These are phyloP conservation scores for Lophochroa leadbeateri DNA, from an alignment of 2,113 vertebrate genomes.

Conservation along the genomic window DNA sequence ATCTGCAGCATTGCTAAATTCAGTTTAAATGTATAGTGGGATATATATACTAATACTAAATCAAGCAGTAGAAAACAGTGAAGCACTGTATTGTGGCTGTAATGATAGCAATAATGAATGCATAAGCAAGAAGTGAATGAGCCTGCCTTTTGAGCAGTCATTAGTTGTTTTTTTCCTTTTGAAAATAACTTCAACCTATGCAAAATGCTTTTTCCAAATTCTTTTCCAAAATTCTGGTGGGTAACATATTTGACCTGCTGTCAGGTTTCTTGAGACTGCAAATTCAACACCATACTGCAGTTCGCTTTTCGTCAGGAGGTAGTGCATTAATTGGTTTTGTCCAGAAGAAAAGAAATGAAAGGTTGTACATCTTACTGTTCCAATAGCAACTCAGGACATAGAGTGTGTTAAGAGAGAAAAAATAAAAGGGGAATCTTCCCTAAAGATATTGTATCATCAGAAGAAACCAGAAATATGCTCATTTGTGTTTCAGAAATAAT, in stretches of 20 bases:
- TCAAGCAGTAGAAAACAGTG: conserved; percentile 17
- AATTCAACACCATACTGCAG: not conserved
- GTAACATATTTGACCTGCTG: not conserved
- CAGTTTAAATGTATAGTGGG: not conserved
- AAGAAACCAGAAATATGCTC: not conserved
- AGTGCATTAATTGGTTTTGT: not conserved
- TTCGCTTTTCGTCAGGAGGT: not conserved
- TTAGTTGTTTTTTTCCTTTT: not conserved
- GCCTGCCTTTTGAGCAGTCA: not conserved
- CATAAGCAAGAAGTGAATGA: not conserved
- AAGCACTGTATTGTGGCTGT: not conserved
- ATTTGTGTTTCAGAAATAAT: not conserved
- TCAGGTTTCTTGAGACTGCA: not conserved
- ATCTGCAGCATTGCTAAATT: conserved; percentile 29
- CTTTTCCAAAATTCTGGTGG: not conserved
- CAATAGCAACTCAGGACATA: not conserved
- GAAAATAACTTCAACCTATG: not conserved
- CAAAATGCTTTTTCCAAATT: not conserved
- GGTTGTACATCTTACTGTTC: not conserved
- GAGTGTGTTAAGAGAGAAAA: not conserved
- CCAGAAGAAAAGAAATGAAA: not conserved
- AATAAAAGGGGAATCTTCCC: not conserved
- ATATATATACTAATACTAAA: conserved; percentile 3
- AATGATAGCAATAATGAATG: not conserved
- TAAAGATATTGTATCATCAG: not conserved